These are phyloP conservation scores for Pelvicachromis taeniatus DNA, from an alignment of 2,113 vertebrate species.

Conservation along the genomic window DNA sequence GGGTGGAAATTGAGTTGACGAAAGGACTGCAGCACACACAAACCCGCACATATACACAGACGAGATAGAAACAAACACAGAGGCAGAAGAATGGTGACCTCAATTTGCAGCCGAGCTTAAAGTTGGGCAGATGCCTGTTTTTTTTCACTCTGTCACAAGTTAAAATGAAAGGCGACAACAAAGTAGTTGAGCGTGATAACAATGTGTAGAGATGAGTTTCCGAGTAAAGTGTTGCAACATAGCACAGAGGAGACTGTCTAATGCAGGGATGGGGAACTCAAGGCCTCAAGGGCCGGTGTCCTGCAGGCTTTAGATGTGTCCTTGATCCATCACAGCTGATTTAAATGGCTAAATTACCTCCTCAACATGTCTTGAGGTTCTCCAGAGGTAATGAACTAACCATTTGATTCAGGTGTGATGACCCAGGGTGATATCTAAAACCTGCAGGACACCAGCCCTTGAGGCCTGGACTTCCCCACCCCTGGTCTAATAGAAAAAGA, in stretches of 20 bases:
- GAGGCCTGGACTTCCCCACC: background rate
- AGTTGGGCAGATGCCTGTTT: background rate
- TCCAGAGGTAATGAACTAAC: background rate
- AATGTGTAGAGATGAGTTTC: background rate
- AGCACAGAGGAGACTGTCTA: background rate
- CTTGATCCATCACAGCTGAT: too few species aligned
- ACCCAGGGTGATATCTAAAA: background rate
- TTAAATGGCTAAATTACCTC: too few species aligned
- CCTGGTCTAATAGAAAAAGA: rapidly evolving
- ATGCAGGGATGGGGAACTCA: too few species aligned
- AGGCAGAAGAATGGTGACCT: background rate
- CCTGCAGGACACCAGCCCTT: background rate
- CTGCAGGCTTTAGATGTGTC: too few species aligned
- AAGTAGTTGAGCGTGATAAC: background rate
- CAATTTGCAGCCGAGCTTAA: background rate
- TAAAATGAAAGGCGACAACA: background rate
- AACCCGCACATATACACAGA: background rate
- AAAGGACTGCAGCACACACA: background rate
- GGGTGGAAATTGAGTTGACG: background rate
- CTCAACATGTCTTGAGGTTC: too few species aligned
- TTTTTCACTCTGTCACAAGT: background rate
- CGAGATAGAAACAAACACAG: background rate
- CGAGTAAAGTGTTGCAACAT: background rate
- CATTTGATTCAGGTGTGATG: background rate
- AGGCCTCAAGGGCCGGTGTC: too few species aligned